Conservation (phyloP, 2,113 vertebrate genomes). For the Percina caprodes region DNA sequence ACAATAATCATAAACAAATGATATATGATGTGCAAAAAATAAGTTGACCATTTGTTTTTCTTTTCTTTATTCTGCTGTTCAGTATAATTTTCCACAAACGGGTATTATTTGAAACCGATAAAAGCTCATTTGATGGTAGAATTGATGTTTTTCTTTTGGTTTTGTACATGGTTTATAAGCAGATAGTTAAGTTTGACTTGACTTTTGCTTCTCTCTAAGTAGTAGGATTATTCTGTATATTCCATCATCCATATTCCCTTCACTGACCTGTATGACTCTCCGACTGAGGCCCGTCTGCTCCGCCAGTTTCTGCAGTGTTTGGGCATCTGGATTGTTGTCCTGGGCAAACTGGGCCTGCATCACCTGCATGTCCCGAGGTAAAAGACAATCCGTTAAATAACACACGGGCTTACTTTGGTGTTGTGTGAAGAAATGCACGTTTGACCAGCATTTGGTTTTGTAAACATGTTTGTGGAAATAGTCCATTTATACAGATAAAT, state of each 20-base stretch:
- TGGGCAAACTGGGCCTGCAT: constrained; percentile 99
- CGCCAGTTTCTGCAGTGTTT: constrained; percentile 96
- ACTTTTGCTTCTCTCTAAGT: background rate
- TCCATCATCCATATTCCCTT: background rate
- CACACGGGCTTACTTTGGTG: background rate
- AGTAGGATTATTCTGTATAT: background rate
- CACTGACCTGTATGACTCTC: constrained; percentile 95
- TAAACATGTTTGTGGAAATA: background rate
- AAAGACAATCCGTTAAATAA: background rate
- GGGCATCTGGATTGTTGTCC: constrained; percentile 99
- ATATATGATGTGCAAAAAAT: background rate
- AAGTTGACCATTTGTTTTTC: background rate
- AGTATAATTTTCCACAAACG: background rate
- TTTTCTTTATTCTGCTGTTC: background rate
- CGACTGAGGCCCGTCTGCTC: constrained; percentile 98
- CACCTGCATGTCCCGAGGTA: constrained; percentile 84
- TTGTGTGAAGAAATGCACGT: background rate
- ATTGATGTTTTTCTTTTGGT: background rate
- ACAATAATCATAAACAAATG: background rate
- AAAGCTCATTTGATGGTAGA: background rate
- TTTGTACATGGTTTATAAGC: background rate
- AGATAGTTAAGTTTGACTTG: background rate
- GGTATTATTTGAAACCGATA: background rate
- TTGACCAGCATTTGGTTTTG: background rate
- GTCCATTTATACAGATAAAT: background rate